Percentiles rank a stretch among this genome's conserved stretches.
Evolutionary conservation across 2,888 invertebrate genomes (phyloP).

Genomic region (Scaptomyza reducta): DNA sequence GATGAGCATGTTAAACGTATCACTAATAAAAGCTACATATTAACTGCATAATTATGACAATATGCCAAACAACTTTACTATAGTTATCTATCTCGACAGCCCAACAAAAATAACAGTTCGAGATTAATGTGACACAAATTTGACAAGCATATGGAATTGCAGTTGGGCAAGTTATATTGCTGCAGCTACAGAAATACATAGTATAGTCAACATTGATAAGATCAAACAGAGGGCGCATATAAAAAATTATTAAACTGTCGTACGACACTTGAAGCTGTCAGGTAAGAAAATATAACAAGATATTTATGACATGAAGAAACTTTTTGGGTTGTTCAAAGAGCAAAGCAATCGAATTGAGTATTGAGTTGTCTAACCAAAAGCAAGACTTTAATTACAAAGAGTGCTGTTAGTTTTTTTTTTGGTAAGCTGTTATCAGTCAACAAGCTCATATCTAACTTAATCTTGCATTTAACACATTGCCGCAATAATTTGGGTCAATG

Average conservation of each 20-base stretch:
- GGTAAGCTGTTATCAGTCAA: constrained; percentile 57
- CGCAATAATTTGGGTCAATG: constrained; percentile 66
- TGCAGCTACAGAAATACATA: constrained; percentile 4
- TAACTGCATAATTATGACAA: constrained; percentile 31
- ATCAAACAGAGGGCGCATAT: constrained; percentile 48
- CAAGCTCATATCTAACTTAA: constrained; percentile 49
- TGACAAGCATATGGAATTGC: constrained; percentile 61
- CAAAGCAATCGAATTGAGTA: constrained; percentile 30
- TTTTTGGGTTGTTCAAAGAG: constrained; percentile 1
- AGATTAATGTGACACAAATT: constrained; percentile 74
- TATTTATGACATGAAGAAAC: constrained; percentile 37
- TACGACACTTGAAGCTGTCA: constrained; percentile 64
- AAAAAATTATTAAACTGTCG: constrained; percentile 70
- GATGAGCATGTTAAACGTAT: constrained; percentile 22
- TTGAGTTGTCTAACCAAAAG: constrained; percentile 16
- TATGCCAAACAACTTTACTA: not conserved
- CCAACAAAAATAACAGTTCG: constrained; percentile 3
- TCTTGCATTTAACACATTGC: constrained; percentile 61
- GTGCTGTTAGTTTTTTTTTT: constrained; percentile 38
- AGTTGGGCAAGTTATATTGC: constrained; percentile 14
- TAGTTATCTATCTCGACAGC: constrained; percentile 18
- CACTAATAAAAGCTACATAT: constrained; percentile 33
- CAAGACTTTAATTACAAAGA: constrained; percentile 44
- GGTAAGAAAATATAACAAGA: constrained; percentile 41
- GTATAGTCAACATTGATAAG: constrained; percentile 27